Percentiles rank a stretch among this genome's conserved stretches.
These are phyloP conservation scores for Stenotaenia linearis DNA, from an alignment of 2,888 invertebrate species.

Conservation along the genomic window DNA sequence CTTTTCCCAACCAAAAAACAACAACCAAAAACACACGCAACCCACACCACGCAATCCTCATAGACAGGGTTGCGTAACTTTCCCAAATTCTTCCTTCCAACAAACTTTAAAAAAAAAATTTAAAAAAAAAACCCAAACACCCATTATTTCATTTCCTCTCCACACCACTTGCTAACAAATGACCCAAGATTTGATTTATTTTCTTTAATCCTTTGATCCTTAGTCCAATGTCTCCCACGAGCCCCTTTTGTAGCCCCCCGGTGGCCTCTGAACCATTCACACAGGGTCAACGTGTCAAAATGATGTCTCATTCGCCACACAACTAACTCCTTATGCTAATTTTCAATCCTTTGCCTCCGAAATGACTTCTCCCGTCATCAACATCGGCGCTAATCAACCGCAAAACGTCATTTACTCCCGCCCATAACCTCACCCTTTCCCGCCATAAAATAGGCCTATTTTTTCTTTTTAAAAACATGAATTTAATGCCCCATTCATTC, in stretches of 20 bases:
- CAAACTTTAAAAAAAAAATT: too few relatives aligned
- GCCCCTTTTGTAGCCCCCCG: not conserved
- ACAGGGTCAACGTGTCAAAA: not conserved
- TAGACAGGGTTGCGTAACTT: too few relatives aligned
- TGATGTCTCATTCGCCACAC: not conserved
- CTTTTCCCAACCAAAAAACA: too few relatives aligned
- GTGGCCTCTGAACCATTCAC: not conserved
- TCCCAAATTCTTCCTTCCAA: too few relatives aligned
- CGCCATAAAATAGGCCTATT: not conserved
- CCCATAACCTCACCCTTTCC: not conserved
- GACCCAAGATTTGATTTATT: conserved; percentile 19
- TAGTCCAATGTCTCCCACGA: not conserved
- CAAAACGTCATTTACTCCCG: not conserved
- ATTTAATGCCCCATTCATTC: conserved; percentile 11
- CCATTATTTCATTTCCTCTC: not conserved
- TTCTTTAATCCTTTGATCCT: conserved; percentile 18
- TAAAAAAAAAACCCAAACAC: too few relatives aligned
- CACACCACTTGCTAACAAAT: conserved; percentile 19
- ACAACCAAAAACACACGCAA: too few relatives aligned
- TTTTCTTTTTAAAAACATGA: not conserved
- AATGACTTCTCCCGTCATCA: not conserved
- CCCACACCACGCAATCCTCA: too few relatives aligned
- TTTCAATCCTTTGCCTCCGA: not conserved
- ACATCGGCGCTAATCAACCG: not conserved
- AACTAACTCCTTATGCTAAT: not conserved